phyloP scores from a whole-genome alignment of 23 tunicate genomes.

The Botrylloides violaceus region DNA sequence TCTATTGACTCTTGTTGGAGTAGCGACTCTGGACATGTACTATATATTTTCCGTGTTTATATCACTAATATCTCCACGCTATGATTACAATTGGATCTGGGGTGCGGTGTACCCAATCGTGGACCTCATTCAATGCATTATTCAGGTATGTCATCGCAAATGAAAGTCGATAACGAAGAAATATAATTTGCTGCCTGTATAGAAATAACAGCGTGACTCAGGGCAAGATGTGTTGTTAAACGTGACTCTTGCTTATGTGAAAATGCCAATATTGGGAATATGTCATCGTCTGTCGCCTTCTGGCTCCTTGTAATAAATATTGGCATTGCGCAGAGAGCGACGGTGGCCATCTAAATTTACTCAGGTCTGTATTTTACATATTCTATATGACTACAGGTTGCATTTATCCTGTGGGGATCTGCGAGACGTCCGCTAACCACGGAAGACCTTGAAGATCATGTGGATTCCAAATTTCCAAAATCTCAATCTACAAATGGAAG shows the following conservation, averaged over 20 bases:
- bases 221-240: too few relatives aligned
- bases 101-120: constrained; percentile 30
- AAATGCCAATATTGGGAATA: too few relatives aligned
- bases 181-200: too few relatives aligned
- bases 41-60: constrained; percentile 38
- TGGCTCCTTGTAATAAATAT: too few relatives aligned
- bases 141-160: constrained; percentile 35
- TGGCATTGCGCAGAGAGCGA: too few relatives aligned
- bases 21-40: constrained; percentile 26
- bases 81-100: constrained; percentile 18
- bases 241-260: too few relatives aligned
- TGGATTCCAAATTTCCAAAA: background rate
- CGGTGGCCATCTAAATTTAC: too few relatives aligned
- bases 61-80: constrained; percentile 21
- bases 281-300: too few relatives aligned
- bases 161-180: background rate
- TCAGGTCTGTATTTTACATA: too few relatives aligned
- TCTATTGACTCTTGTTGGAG: constrained; percentile 37
- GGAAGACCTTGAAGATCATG: background rate
- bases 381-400: background rate
- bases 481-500: background rate
- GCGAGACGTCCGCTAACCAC: background rate
- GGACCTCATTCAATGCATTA: constrained; percentile 32
- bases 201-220: too few relatives aligned
- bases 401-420: background rate